Evolutionary conservation across 2,888 invertebrate species (phyloP), one percentile per base, ranked within the genome.

Genomic region (Drosophila dives): DNA sequence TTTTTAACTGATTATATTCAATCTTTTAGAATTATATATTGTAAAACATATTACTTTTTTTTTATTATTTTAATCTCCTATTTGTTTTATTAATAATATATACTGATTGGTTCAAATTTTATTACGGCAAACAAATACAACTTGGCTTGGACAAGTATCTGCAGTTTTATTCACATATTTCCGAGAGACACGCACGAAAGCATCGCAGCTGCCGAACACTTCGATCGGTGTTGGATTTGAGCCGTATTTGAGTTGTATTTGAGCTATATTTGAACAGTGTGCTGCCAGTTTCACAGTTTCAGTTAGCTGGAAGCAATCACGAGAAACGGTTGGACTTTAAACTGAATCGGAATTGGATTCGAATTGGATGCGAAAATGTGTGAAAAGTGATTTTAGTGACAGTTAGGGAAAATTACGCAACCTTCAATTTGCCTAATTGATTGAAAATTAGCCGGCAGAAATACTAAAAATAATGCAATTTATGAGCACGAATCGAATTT

Each of bases 1-100:
- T 95, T 94, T 94, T 94, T 95, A 91, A 93, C 94, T 29, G 29
- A 29, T 29, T 29, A 29, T 29, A 29, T 5, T 6, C 29, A 29
- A 29, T 29, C 29, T 29, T 29, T 29, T 29, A 29, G 29, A 29
- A 29, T 29, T 29, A 29, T 6, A 29, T 5, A 29, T 5, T 29
- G 29, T 29, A 5, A 6, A 29, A 29, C 6, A 4, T 29, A 29
- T 6, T 29, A 29, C 29, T 29, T 29, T 5, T 29, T 29, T 29
- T 29, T 29, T 29, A 29, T 29, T 5, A 6, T 29, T 29, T 26
- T 29, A 5, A 29, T 29, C 29, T 29, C 5, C 6, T 6, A 5
- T 26, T 26, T 26, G 3, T 26, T 26, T 26, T 26, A 26, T 26
- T 5, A 26, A 26, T 26, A 26, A 26, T 26, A 26, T 26, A 26